These are phyloP conservation scores for Clarias platycephalus DNA, from an alignment of 2,797 vertebrate species.

Conservation along the genomic window DNA sequence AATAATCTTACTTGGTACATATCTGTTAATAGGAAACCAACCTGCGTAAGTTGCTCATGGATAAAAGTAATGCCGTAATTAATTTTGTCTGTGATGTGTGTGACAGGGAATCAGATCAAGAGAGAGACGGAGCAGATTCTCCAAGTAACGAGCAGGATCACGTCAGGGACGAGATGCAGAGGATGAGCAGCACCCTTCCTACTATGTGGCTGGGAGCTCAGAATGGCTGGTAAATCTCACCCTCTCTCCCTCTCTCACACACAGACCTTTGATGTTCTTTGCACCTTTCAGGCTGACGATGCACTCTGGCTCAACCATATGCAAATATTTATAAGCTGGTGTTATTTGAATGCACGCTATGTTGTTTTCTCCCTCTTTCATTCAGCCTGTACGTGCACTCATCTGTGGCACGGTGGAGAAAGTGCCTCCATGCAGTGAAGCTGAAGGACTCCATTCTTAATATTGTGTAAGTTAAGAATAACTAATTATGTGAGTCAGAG, in stretches of 20 bases:
- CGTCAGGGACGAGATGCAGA: conserved; percentile 83
- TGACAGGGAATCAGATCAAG: conserved; percentile 75
- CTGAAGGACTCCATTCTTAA: conserved; percentile 96
- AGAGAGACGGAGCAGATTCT: conserved; percentile 77
- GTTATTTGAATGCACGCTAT: background rate
- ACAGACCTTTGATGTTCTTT: background rate
- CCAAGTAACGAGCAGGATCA: conserved; percentile 78
- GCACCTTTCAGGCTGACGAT: background rate
- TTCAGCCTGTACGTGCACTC: conserved; percentile 94
- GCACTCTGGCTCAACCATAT: background rate
- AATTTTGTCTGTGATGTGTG: conserved; percentile 4
- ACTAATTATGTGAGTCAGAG: background rate
- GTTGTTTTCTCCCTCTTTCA: conserved; percentile 19
- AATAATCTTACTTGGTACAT: background rate
- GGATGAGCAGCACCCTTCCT: conserved; percentile 94
- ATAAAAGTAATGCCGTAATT: background rate
- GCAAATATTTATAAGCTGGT: background rate
- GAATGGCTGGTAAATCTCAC: conserved; percentile 87
- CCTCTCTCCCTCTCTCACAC: background rate
- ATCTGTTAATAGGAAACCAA: background rate
- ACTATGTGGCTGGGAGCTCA: conserved; percentile 99
- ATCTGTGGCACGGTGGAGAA: conserved; percentile 92
- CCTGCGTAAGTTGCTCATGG: background rate
- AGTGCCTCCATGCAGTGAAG: conserved; percentile 96
- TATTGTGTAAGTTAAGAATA: conserved; percentile 82